phyloP scores from a whole-genome alignment of 2,113 vertebrate genomes.

The Triplophysa dalaica region DNA sequence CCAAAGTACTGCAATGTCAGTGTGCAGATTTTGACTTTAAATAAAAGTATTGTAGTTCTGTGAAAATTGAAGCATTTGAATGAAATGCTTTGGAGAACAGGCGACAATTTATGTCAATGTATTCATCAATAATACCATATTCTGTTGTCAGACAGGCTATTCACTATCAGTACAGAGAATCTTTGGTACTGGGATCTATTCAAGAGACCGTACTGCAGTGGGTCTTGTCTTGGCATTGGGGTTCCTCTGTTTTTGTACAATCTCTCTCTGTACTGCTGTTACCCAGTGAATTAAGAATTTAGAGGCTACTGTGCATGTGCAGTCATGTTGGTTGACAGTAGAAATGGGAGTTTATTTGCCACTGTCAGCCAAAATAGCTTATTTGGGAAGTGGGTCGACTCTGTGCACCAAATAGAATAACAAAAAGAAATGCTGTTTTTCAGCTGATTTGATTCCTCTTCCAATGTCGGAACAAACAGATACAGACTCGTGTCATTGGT shows the following conservation, averaged over 20 bases:
- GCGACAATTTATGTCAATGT: background rate
- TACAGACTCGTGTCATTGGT: too few species aligned
- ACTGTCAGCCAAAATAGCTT: background rate
- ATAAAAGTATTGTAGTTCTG: background rate
- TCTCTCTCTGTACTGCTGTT: conserved; percentile 10
- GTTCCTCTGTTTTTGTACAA: background rate
- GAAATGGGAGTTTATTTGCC: background rate
- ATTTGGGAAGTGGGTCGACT: background rate
- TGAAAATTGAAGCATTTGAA: background rate
- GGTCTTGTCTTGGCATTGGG: background rate
- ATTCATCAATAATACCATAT: background rate
- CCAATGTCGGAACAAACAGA: too few species aligned
- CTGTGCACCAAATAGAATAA: too few species aligned
- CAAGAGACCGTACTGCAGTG: background rate
- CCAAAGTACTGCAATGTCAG: conserved; percentile 5
- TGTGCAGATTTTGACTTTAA: background rate
- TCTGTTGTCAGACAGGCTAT: background rate
- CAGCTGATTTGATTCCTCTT: too few species aligned
- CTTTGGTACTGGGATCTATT: background rate
- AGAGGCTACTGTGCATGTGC: background rate
- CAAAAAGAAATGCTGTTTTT: too few species aligned
- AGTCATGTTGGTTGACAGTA: background rate
- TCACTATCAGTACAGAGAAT: background rate
- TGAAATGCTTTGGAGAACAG: too few species aligned
- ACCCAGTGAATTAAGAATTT: background rate